Evolutionary conservation across 1,140 invertebrate genomes (phyloP).

Genomic region (Lethrus apterus): DNA sequence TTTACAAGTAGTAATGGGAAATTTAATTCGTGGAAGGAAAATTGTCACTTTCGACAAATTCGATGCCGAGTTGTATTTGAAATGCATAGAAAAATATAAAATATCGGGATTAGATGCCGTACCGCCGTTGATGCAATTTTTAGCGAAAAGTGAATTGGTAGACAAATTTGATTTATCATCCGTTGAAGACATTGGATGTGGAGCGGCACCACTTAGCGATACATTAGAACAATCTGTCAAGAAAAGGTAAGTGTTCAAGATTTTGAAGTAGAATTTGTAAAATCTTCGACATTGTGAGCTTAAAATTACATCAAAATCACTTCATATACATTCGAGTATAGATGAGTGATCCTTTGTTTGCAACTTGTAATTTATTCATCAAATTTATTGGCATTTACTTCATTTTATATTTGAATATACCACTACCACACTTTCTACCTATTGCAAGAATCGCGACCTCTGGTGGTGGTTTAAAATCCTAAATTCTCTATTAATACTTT

Average conservation of each 20-base stretch:
- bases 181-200: conserved; percentile 9
- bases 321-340: too few relatives aligned
- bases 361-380: too few relatives aligned
- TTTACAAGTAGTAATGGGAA: neutral
- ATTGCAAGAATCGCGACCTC: too few relatives aligned
- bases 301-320: too few relatives aligned
- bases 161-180: conserved; percentile 14
- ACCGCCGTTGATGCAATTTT: conserved; percentile 13
- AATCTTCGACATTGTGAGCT: too few relatives aligned
- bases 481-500: too few relatives aligned
- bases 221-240: conserved; percentile 5
- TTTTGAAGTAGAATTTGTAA: neutral
- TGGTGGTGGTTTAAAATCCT: too few relatives aligned
- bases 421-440: too few relatives aligned
- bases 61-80: conserved; percentile 7
- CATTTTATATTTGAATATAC: too few relatives aligned
- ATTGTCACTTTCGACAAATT: conserved; percentile 7
- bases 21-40: neutral
- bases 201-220: conserved; percentile 6
- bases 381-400: too few relatives aligned
- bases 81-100: conserved; percentile 15
- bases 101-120: conserved; percentile 1
- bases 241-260: conserved; percentile 12
- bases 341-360: too few relatives aligned
- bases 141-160: conserved; percentile 9